phyloP scores from a whole-genome alignment of 2,888 invertebrate genomes.

The Cephonodes hylas region DNA sequence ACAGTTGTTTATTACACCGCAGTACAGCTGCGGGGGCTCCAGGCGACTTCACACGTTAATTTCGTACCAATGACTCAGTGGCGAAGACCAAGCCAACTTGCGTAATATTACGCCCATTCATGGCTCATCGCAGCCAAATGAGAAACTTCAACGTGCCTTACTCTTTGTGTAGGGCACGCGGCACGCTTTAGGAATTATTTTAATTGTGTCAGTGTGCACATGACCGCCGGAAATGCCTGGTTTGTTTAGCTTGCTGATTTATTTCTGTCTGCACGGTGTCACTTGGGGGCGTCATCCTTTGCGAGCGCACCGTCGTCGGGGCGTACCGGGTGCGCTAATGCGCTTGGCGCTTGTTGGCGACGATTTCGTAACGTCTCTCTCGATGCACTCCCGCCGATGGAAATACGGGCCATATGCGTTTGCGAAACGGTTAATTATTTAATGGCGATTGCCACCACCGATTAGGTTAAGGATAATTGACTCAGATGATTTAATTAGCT shows the following conservation, averaged over 20 bases:
- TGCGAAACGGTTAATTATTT: conserved; percentile 41
- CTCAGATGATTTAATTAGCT: neutral
- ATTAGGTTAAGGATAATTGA: conserved; percentile 12
- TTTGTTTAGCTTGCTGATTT: conserved; percentile 77
- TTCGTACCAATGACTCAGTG: conserved; percentile 64
- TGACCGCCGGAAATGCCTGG: conserved; percentile 72
- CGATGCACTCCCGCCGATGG: conserved; percentile 48
- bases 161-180: conserved; percentile 26
- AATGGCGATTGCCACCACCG: conserved; percentile 19
- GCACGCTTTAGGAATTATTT: conserved; percentile 44
- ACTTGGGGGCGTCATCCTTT: conserved; percentile 73
- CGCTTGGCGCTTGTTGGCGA: conserved; percentile 63
- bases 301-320: conserved; percentile 34
- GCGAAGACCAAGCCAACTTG: conserved; percentile 56
- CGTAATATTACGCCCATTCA: conserved; percentile 67
- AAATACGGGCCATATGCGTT: conserved; percentile 48
- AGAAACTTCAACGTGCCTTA: conserved; percentile 35
- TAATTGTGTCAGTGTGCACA: conserved; percentile 64
- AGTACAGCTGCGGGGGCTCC: conserved; percentile 53
- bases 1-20: conserved; percentile 38
- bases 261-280: conserved; percentile 72
- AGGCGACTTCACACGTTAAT: conserved; percentile 60
- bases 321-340: conserved; percentile 45
- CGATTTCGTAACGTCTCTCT: conserved; percentile 57
- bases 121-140: conserved; percentile 53